Percentiles rank a stretch among this genome's conserved stretches.
Conservation (phyloP, 2,888 invertebrate genomes). For the Caprella mutica region DNA sequence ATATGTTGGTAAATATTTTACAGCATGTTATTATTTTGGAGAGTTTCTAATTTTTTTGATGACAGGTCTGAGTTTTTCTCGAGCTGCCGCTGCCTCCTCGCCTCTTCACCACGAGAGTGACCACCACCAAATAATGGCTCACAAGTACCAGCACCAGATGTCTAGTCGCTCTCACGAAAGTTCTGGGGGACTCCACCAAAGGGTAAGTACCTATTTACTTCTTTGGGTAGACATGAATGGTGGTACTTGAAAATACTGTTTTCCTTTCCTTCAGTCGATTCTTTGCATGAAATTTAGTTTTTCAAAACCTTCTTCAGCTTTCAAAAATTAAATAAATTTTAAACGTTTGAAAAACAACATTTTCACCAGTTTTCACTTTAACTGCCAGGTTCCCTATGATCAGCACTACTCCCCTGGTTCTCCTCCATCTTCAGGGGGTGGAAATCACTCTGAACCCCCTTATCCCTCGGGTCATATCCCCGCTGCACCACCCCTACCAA, state of each 20-base stretch:
- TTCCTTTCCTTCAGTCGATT: too few relatives aligned
- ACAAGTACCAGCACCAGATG: neutral
- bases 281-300: too few relatives aligned
- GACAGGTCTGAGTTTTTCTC: slow-evolving; percentile 22
- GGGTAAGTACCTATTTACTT: too few relatives aligned
- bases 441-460: slow-evolving; percentile 6
- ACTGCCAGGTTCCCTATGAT: neutral
- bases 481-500: slow-evolving; percentile 82
- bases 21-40: too few relatives aligned
- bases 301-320: too few relatives aligned
- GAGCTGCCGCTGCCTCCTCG: slow-evolving; percentile 29
- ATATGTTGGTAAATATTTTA: too few relatives aligned
- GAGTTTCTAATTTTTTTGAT: too few relatives aligned
- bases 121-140: neutral
- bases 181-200: neutral
- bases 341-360: slow-evolving; percentile 39
- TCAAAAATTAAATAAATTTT: too few relatives aligned
- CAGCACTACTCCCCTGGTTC: slow-evolving; percentile 19
- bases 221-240: too few relatives aligned
- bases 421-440: slow-evolving; percentile 22
- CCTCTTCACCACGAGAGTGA: slow-evolving; percentile 23
- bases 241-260: too few relatives aligned
- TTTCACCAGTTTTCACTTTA: neutral
- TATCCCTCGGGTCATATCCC: slow-evolving; percentile 45
- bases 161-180: neutral